Evolutionary conservation across 2,797 vertebrate species (phyloP), one percentile per base, ranked within the genome.

Genomic region (Sebastes wilsoni): DNA sequence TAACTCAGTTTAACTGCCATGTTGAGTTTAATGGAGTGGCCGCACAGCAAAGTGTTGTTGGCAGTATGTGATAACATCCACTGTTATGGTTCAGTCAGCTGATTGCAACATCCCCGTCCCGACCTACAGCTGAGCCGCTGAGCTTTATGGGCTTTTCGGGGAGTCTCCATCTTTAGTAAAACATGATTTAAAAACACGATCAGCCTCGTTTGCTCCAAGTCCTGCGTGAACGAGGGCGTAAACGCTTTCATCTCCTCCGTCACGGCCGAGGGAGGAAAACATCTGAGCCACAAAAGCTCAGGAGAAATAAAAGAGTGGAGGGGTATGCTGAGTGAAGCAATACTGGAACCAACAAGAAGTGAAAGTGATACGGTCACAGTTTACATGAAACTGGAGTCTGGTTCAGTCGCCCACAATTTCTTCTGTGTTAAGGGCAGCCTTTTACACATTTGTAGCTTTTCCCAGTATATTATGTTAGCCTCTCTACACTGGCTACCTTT

Each of bases 331-430:
- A 87, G 81, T 72, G 77, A 82, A 91, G 88, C 79, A 85, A 79
- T n/a, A 67, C 79, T 73, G 71, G 23, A 76, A 61, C 64, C 77
- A 85, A 87, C 22, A 85, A 84, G 87, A 93, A 92, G 89, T 92
- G 91, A 91, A 92, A 91, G 74, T 30, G 71, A 86, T 54, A 27
- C 6, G 18, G 18, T 81, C 32, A 55, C 56, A 71, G 68, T 82
- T 83, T 28, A 69, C 60, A 70, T 72, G 81, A 68, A 83, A 88
- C 72, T 62, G 30, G 14, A n/a, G 38, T 72, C 20, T n/a, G 75
- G 49, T 77, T 60, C 16, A 69, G 54, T 71, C 28, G n/a, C 36
- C 32, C 54, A 61, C 60, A 46, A 74, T 81, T 72, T 77, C 66
- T 77, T 34, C 73, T 78, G n/a, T 77, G 23, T 55, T 36, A 69